These are phyloP conservation scores for Trichopria drosophilae DNA, from an alignment of 2,888 invertebrate species.

Conservation along the genomic window DNA sequence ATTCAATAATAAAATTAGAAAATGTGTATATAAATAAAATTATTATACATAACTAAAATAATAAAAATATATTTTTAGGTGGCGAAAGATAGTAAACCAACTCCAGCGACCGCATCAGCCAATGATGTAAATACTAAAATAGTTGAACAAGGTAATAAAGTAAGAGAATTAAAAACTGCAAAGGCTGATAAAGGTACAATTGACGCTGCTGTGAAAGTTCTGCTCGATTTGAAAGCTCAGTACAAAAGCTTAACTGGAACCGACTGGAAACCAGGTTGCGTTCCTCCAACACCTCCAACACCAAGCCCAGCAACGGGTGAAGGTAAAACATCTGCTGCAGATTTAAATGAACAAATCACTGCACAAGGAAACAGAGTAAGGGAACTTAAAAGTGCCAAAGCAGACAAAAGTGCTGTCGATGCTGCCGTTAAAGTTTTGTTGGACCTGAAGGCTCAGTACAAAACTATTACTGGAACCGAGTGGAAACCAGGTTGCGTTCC, in stretches of 20 bases:
- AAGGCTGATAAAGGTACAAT: constrained; percentile 53
- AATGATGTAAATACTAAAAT: constrained; percentile 58
- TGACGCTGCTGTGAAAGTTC: constrained; percentile 64
- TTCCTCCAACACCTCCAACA: constrained; percentile 9
- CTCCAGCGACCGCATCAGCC: constrained; percentile 33
- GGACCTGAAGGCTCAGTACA: constrained; percentile 56
- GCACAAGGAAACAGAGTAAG: constrained; percentile 53
- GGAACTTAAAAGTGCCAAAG: constrained; percentile 43
- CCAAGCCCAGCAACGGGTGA: no score
- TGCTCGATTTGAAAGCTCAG: constrained; percentile 59
- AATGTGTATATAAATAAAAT: no score
- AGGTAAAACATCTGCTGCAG: constrained; percentile 40
- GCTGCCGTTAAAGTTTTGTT: constrained; percentile 65
- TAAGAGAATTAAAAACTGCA: constrained; percentile 44
- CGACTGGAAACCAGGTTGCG: constrained; percentile 52
- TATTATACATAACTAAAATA: neutral
- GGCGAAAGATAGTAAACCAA: constrained; percentile 4
- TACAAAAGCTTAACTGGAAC: constrained; percentile 60
- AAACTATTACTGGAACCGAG: constrained; percentile 59
- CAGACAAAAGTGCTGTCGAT: constrained; percentile 58
- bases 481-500: constrained; percentile 50
- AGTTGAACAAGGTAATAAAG: constrained; percentile 53
- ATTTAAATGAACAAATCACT: constrained; percentile 58
- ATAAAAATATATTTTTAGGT: constrained; percentile 2
- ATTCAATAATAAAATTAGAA: no score